A percentile compares a stretch with the other conserved stretches of the same genome.
Conservation (phyloP, 2,888 invertebrate species). For the Sepioteuthis lessoniana region DNA sequence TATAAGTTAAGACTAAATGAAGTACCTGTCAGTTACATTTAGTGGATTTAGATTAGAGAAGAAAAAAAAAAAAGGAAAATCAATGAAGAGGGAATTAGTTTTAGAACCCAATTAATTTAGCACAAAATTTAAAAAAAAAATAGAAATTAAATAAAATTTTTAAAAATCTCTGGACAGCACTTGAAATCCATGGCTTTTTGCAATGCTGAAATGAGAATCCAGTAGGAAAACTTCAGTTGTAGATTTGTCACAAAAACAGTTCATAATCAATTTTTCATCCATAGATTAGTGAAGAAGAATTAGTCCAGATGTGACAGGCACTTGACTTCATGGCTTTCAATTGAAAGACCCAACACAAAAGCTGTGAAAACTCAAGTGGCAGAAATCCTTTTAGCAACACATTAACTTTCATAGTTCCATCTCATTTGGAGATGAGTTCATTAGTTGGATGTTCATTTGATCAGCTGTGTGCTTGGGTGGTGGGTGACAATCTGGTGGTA, state of each 20-base stretch:
- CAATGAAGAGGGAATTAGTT: background rate
- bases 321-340: background rate
- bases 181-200: background rate
- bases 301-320: conserved; percentile 33
- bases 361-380: background rate
- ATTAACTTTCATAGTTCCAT: background rate
- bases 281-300: background rate
- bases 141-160: too few species aligned
- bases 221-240: background rate
- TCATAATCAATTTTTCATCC: conserved; percentile 5
- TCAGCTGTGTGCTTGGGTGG: background rate
- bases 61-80: background rate
- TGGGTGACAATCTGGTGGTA: background rate
- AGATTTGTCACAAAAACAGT: background rate
- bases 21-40: background rate
- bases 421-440: background rate
- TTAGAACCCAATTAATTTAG: background rate
- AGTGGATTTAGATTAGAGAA: background rate
- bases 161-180: background rate
- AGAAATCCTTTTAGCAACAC: background rate
- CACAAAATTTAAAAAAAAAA: background rate
- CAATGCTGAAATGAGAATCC: background rate
- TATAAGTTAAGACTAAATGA: background rate
- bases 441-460: background rate
- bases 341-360: background rate